phyloP scores from a whole-genome alignment of 2,113 vertebrate species.

The Callipepla californica region DNA sequence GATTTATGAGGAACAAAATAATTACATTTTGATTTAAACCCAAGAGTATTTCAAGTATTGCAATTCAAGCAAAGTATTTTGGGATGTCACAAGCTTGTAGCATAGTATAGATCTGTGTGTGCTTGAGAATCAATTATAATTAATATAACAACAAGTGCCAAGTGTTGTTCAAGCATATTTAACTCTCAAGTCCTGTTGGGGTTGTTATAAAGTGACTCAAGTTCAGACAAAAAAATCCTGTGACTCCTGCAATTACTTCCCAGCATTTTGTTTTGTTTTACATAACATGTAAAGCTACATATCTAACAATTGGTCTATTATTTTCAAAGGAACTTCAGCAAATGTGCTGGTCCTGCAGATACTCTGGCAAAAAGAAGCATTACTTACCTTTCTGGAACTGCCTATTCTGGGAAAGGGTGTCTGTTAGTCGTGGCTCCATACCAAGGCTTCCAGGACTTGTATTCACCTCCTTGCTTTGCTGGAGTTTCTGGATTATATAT shows the following conservation, averaged over 20 bases:
- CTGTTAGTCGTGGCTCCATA: neutral
- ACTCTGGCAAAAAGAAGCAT: neutral
- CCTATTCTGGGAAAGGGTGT: neutral
- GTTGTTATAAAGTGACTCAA: neutral
- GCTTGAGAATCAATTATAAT: constrained; percentile 50
- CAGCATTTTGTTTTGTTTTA: neutral
- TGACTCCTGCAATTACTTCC: neutral
- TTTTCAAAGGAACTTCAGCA: neutral
- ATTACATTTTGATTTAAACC: constrained; percentile 65
- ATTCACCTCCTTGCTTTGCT: neutral
- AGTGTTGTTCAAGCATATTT: constrained; percentile 4
- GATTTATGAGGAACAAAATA: constrained; percentile 56
- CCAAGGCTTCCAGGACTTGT: neutral
- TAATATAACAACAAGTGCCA: constrained; percentile 34
- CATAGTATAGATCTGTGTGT: neutral
- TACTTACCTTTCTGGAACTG: neutral
- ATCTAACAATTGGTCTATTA: neutral
- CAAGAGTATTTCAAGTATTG: constrained; percentile 15
- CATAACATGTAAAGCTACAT: fast-evolving
- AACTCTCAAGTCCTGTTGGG: neutral
- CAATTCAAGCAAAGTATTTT: constrained; percentile 4
- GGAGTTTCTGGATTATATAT: neutral
- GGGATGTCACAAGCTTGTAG: constrained; percentile 4
- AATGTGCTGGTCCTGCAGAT: neutral
- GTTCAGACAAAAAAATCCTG: neutral